Evolutionary conservation across 2,888 invertebrate genomes (phyloP), one percentile per base, ranked within the genome.

Genomic region (Acanthosepion lycidas): DNA sequence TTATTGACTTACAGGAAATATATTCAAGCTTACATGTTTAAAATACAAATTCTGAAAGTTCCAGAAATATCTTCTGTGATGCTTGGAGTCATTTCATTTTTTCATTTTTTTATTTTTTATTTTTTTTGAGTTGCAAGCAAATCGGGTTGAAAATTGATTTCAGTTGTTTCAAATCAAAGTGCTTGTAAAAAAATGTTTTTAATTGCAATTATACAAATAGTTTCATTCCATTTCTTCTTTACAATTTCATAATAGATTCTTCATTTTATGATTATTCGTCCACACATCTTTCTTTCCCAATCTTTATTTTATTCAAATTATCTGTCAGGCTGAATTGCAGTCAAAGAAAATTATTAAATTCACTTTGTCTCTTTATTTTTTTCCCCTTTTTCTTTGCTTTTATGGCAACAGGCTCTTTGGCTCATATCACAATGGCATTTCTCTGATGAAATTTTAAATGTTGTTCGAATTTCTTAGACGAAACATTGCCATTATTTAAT

Each of bases 131-230:
- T 78, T 78, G 78, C n/a, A 9, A 78, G 78, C 78, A 78, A 33
- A 78, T 78, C 78, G 3, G 78, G n/a, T 78, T 78, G n/a, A 78
- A 78, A 78, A 78, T 78, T 78, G n/a, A 33, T 78, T n/a, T 78
- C 78, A 78, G n/a, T 78, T 33, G 78, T 78, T 78, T 15, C 5
- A 78, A 78, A 78, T 15, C 4, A 15, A 78, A 78, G 9, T n/a
- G 20, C 20, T 23, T 23, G 78, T n/a, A 33, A 78, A 78, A 78
- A 78, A 78, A 33, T n/a, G 12, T n/a, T 78, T 78, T 78, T 78
- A 78, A 78, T 78, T n/a, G 78, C 78, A 78, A 78, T 78, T 33
- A 33, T 78, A n/a, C n/a, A 78, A 78, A 78, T 78, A 78, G 78
- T 33, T 78, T 78, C n/a, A n/a, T n/a, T n/a, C 78, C 33, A 15